Evolutionary conservation across 2,888 invertebrate species (phyloP).

Genomic region (Glyphotaelius pellucidus): DNA sequence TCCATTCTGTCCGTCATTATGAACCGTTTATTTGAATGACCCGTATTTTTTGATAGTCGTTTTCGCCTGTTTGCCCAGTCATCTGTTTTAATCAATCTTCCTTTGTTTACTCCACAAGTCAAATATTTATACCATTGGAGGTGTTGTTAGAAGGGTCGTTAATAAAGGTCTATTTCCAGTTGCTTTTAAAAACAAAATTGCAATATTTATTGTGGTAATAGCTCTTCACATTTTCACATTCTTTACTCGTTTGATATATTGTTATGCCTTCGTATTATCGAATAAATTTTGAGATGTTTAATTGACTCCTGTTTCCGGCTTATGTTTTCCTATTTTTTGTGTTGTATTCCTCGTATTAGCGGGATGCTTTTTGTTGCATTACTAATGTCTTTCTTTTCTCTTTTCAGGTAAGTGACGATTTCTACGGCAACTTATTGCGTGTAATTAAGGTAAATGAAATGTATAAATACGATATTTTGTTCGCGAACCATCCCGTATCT

Average conservation of each 20-base stretch:
- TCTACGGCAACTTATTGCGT: neutral
- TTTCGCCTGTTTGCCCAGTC: slow-evolving; percentile 39
- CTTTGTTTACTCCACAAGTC: slow-evolving; percentile 39
- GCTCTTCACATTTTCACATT: neutral
- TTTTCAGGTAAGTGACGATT: slow-evolving; percentile 33
- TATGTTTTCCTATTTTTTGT: no score
- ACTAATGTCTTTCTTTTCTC: neutral
- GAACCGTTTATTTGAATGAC: slow-evolving; percentile 35
- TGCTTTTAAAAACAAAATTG: neutral
- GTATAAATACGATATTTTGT: neutral
- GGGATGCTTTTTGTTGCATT: neutral
- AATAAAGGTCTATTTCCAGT: neutral
- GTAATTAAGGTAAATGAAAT: neutral
- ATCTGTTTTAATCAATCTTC: slow-evolving; percentile 39
- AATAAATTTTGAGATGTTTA: neutral
- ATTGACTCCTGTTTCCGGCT: no score
- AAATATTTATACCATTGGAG: slow-evolving; percentile 35
- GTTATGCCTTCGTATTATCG: neutral
- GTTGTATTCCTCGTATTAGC: neutral
- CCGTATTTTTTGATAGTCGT: slow-evolving; percentile 14
- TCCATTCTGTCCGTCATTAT: slow-evolving; percentile 24
- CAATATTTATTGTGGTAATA: neutral
- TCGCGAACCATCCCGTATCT: neutral
- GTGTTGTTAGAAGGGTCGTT: neutral
- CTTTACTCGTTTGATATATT: neutral